Base-by-base conservation (phyloP, 2,113 vertebrate species). In the Ceratotherium simum region DNA sequence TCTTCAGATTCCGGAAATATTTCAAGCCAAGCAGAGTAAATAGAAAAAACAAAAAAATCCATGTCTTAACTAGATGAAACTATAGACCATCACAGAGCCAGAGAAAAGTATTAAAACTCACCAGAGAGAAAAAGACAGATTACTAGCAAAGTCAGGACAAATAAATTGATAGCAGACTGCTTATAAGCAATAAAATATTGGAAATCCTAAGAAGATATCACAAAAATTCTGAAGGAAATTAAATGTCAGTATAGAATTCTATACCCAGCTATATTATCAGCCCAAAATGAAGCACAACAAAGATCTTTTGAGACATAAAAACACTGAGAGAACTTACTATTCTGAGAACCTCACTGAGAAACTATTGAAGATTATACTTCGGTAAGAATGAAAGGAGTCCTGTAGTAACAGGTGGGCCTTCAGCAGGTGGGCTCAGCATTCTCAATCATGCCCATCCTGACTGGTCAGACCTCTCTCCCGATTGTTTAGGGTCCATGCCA, bases 201-300 rank as follows among this genome's bases (percentile, higher is more conserved):
- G 79, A 81, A 48, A 33, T 82, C n/a, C 16, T 54, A n/a, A 79
- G 29, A 73, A 65, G 36, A 27, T 54, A 36, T 20, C 58, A 82
- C 27, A 91, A 64, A 90, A 69, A 42, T 72, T 76, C 67, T 82
- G 25, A 51, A 60, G 20, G 39, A 95, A 87, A 65, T 56, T 70
- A 69, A 86, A 82, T 70, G n/a, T 31, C 42, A 72, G 2, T n/a
- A 42, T 29, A 92, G 51, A 69, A 60, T 88, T 87, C 54, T 64
- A 82, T 76, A 69, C 42, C 60, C 23, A 90, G 39, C 42, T 95
- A 54, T 46, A 20, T 11, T 13, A 46, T 29, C 67, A 70, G 36
- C 29, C 9, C 31, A 17, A 70, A 54, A 51, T 25, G 60, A 85
- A 75, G 51, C 27, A 76, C n/a, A 56, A 69, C 16, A 10, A 33